Conservation (phyloP, 30 jellyfish, hydroid and myxozoan species). For the Hydra vulgaris region DNA sequence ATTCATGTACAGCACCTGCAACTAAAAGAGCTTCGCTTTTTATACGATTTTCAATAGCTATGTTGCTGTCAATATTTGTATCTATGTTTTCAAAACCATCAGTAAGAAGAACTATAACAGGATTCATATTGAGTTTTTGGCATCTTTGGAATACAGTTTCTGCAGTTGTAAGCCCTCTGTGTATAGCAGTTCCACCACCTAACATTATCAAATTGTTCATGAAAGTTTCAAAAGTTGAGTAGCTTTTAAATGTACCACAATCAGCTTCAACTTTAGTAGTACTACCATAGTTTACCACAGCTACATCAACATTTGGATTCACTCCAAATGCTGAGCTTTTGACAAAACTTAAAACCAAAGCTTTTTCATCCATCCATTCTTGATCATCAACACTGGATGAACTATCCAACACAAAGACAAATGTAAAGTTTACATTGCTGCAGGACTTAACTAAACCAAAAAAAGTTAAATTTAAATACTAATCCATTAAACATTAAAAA, state of each 20-base stretch:
- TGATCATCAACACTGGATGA: slow-evolving; percentile 15
- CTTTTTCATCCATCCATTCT: slow-evolving; percentile 13
- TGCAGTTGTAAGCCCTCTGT: neutral
- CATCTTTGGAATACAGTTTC: neutral
- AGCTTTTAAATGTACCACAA: neutral
- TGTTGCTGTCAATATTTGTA: neutral
- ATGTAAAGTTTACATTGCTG: slow-evolving; percentile 2
- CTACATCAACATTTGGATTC: slow-evolving; percentile 4
- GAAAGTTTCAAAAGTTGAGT: neutral
- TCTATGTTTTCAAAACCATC: slow-evolving; percentile 9
- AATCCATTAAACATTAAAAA: too few species aligned
- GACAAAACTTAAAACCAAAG: neutral
- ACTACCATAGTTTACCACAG: slow-evolving; percentile 1
- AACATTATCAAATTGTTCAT: neutral
- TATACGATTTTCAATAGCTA: neutral
- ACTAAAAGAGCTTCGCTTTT: slow-evolving; percentile 7
- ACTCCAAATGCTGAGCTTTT: neutral
- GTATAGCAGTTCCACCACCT: slow-evolving; percentile 20
- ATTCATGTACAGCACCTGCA: slow-evolving; percentile 8
- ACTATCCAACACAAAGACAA: slow-evolving; percentile 13
- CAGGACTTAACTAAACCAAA: slow-evolving; percentile 3
- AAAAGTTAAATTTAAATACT: too few species aligned
- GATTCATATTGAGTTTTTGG: neutral
- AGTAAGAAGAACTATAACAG: slow-evolving; percentile 4
- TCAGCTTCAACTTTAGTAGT: neutral